Conservation (phyloP, 2,797 vertebrate genomes). For the Helostoma temminkii region DNA sequence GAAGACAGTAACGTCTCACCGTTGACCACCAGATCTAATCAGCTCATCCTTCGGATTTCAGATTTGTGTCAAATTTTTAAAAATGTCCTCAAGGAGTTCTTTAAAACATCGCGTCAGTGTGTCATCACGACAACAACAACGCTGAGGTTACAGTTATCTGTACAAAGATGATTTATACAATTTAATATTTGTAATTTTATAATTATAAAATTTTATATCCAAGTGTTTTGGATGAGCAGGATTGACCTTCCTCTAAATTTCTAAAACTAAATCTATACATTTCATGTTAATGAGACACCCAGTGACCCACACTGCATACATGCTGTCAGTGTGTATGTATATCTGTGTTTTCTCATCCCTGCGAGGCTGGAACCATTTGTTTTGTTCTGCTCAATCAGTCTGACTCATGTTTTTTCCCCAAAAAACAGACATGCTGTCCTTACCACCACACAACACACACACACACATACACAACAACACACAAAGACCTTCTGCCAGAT, state of each 20-base stretch:
- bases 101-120: too few relatives aligned
- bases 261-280: too few relatives aligned
- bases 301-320: neutral
- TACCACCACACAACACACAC: conserved; percentile 2
- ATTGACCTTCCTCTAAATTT: too few relatives aligned
- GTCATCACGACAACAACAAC: too few relatives aligned
- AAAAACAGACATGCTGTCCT: conserved; percentile 34
- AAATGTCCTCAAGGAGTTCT: neutral
- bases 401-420: conserved; percentile 48
- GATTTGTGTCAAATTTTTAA: too few relatives aligned
- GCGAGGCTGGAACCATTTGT: conserved; percentile 25
- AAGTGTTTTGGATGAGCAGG: too few relatives aligned
- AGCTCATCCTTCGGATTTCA: too few relatives aligned
- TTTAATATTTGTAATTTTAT: neutral
- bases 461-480: neutral
- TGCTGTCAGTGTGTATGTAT: conserved; percentile 14
- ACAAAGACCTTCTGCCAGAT: neutral
- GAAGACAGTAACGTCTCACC: too few relatives aligned
- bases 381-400: conserved; percentile 21
- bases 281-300: neutral
- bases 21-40: too few relatives aligned
- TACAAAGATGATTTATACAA: conserved; percentile 4
- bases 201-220: too few relatives aligned
- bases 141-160: too few relatives aligned
- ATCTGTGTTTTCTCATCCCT: conserved; percentile 9